Conservation (phyloP, 1,140 invertebrate species). For the Laupala kohalensis region DNA sequence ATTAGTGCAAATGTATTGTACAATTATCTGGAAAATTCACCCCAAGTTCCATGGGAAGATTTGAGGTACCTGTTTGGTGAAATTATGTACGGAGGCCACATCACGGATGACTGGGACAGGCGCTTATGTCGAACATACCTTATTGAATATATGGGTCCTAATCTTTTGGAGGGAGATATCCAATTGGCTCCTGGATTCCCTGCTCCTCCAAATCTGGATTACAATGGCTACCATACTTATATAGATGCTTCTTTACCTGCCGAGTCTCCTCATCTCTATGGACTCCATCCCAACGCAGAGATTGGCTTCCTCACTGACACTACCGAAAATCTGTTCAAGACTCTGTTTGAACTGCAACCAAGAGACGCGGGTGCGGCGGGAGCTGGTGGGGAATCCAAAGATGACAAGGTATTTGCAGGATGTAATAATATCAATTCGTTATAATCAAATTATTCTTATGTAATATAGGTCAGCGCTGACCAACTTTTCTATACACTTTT, state of each 20-base stretch:
- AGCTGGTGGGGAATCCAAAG: constrained; percentile 49
- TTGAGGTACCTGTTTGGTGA: constrained; percentile 86
- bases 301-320: constrained; percentile 83
- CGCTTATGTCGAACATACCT: constrained; percentile 79
- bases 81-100: constrained; percentile 95
- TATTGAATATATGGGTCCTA: constrained; percentile 24
- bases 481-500: too few relatives aligned
- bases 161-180: constrained; percentile 67
- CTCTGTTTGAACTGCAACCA: constrained; percentile 85
- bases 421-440: too few relatives aligned
- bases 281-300: constrained; percentile 88
- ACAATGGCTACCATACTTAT: constrained; percentile 74
- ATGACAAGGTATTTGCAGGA: constrained; percentile 78
- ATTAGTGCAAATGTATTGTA: constrained; percentile 83
- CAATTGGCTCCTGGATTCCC: constrained; percentile 68
- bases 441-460: too few relatives aligned
- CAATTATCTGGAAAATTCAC: constrained; percentile 86
- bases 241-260: constrained; percentile 76
- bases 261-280: constrained; percentile 82
- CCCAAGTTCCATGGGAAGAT: constrained; percentile 82
- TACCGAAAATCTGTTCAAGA: constrained; percentile 75
- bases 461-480: too few relatives aligned
- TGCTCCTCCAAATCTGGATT: constrained; percentile 76
- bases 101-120: constrained; percentile 92
- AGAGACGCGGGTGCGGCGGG: constrained; percentile 54